phyloP scores from a whole-genome alignment of 2,113 vertebrate genomes.

The Synchiropus splendidus region DNA sequence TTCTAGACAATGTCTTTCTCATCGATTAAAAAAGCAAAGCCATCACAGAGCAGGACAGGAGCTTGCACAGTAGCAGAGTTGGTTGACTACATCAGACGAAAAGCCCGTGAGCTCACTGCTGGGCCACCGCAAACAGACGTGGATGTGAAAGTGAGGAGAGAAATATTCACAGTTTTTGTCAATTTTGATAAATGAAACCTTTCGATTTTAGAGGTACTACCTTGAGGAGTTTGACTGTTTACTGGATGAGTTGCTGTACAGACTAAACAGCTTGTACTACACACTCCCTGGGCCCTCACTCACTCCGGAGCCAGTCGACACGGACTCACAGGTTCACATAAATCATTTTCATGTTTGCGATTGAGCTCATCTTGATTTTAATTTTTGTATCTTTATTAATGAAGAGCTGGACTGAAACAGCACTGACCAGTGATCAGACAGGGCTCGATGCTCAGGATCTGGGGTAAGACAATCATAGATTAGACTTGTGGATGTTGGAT shows the following conservation, averaged over 20 bases:
- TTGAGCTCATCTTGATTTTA: no score
- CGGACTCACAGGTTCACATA: slow-evolving; percentile 28
- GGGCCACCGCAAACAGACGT: slow-evolving; percentile 10
- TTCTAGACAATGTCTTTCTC: no score
- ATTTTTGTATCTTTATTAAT: no score
- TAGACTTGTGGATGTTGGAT: no score
- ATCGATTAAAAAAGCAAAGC: no score
- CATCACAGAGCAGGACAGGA: slow-evolving; percentile 26
- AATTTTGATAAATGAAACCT: background rate
- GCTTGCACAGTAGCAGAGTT: slow-evolving; percentile 45
- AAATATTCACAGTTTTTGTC: background rate
- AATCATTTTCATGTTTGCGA: no score
- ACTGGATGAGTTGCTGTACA: slow-evolving; percentile 70
- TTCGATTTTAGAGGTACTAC: slow-evolving; percentile 54
- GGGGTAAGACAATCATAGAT: no score
- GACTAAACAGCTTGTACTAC: slow-evolving; percentile 54
- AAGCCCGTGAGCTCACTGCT: slow-evolving; percentile 25
- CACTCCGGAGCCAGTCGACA: slow-evolving; percentile 8
- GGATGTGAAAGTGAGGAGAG: slow-evolving; percentile 47
- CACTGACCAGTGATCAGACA: no score
- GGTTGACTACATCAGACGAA: slow-evolving; percentile 17
- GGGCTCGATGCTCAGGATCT: no score
- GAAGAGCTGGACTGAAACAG: no score
- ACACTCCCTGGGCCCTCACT: slow-evolving; percentile 18
- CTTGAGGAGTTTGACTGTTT: slow-evolving; percentile 70